Base-by-base conservation (phyloP, 1,140 invertebrate species). In the Brachionus rotundiformis region DNA sequence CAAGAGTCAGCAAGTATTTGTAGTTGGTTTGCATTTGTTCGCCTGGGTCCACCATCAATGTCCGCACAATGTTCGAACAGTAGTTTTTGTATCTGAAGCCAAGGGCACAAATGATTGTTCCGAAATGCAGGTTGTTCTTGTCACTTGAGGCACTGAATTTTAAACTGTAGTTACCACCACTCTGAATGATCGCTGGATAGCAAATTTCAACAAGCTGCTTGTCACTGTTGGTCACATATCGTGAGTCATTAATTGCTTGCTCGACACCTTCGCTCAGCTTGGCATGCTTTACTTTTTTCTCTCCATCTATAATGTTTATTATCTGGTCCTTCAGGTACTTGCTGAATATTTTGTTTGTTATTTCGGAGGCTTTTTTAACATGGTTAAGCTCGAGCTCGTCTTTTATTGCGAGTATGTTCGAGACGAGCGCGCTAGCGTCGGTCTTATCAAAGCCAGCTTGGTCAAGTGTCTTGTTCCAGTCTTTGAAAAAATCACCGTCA, bases 131-230 rank as follows among this genome's bases (percentile, higher is more conserved):
- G 83, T 91, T 91, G 85, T 96, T 96, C 86, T 98, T 96, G 86
- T 98, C 94, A 85, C 95, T 96, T 33, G 89, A 91, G 54, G 93
- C 94, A 86, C 94, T 97, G 86, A 99, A 99, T 88, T 99, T 99
- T 1, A 99, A 90, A 85, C 92, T 95, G 89, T 98, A 99, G 85
- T 95, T 93, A 6, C 95, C 96, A 31, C 97, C 97, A 83, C 95
- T 98, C 87, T 99, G 97, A 85, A 99, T 95, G 82, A 99, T 99
- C 0, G 96, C 93, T 1, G 95, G 95, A 88, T 99, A 99, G 87
- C 96, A 98, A 91, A 96, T 94, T 86, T 98, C 96, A 4, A 99
- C 90, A 86, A 95, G 92, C 16, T 91, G 91, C 0, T 92, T 90
- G 87, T 98, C 95, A 4, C 95, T 92, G 23, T 93, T 87, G 8